These are phyloP conservation scores for Melanostoma scalare DNA, from an alignment of 2,888 invertebrate genomes.

Conservation along the genomic window DNA sequence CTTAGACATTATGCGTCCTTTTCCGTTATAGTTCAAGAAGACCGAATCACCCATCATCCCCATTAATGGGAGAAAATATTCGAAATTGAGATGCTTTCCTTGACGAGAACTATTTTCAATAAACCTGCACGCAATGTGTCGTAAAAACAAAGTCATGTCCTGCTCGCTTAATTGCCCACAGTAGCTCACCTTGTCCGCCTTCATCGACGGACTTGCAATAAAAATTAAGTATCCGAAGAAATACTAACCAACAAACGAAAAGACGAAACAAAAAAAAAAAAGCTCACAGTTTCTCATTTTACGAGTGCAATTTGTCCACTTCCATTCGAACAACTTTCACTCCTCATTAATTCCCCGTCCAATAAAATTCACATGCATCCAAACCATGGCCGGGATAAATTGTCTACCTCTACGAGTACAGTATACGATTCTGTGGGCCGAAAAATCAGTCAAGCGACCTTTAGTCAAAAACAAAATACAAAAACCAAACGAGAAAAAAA, in stretches of 20 bases:
- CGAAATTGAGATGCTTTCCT: conserved; percentile 39
- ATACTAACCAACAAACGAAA: not conserved
- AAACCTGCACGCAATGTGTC: conserved; percentile 56
- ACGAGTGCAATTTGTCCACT: conserved; percentile 67
- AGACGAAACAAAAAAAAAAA: no score
- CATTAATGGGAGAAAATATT: conserved; percentile 13
- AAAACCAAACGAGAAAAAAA: no score
- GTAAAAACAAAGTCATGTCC: conserved; percentile 58
- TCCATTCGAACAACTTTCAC: conserved; percentile 70
- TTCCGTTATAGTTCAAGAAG: conserved; percentile 19
- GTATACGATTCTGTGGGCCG: conserved; percentile 20
- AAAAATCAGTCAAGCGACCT: conserved; percentile 66
- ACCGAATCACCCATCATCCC: not conserved
- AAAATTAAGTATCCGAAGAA: conserved; percentile 53
- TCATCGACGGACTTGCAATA: conserved; percentile 40
- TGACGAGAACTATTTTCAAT: conserved; percentile 64
- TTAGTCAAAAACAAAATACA: conserved; percentile 47
- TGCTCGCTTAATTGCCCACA: conserved; percentile 38
- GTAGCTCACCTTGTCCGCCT: conserved; percentile 25
- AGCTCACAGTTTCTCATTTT: conserved; percentile 48
- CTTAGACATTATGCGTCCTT: no score
- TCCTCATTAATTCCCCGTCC: conserved; percentile 68
- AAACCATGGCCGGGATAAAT: conserved; percentile 37
- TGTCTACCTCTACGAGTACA: conserved; percentile 15
- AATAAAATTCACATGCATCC: conserved; percentile 67